Conservation (phyloP, 2,113 vertebrate species). For the Odocoileus hemionus region DNA sequence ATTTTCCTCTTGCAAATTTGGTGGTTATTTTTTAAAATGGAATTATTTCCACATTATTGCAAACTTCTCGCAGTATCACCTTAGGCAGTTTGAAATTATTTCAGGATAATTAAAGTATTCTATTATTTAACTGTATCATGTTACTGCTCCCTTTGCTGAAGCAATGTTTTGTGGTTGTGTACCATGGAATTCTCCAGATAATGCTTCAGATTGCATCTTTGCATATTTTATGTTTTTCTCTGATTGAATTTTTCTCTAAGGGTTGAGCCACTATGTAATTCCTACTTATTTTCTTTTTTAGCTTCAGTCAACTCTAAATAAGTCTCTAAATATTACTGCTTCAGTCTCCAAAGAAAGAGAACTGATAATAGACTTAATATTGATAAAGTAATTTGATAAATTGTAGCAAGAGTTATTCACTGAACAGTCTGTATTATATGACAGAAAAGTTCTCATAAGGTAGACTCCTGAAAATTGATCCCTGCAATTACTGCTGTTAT, state of each 20-base stretch:
- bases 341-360: not conserved
- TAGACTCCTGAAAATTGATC: not conserved
- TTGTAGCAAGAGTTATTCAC: not conserved
- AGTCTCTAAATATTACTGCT: not conserved
- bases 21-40: not conserved
- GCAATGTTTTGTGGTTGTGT: conserved; percentile 43
- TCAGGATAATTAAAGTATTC: conserved; percentile 62
- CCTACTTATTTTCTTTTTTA: conserved; percentile 50
- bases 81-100: conserved; percentile 48
- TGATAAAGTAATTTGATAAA: not conserved
- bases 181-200: conserved; percentile 67
- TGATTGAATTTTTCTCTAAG: conserved; percentile 64
- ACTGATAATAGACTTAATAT: not conserved
- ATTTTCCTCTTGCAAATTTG: conserved; percentile 16
- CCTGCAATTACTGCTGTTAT: not conserved
- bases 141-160: conserved; percentile 44
- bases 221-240: conserved; percentile 59
- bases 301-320: conserved; percentile 70
- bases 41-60: conserved; percentile 9
- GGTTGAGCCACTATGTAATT: conserved; percentile 68
- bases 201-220: conserved; percentile 68
- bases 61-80: conserved; percentile 3
- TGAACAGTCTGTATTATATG: not conserved
- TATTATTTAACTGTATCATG: conserved; percentile 41
- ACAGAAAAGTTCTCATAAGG: not conserved